phyloP scores from a whole-genome alignment of 2,797 vertebrate species.

The Epinephelus awoara region DNA sequence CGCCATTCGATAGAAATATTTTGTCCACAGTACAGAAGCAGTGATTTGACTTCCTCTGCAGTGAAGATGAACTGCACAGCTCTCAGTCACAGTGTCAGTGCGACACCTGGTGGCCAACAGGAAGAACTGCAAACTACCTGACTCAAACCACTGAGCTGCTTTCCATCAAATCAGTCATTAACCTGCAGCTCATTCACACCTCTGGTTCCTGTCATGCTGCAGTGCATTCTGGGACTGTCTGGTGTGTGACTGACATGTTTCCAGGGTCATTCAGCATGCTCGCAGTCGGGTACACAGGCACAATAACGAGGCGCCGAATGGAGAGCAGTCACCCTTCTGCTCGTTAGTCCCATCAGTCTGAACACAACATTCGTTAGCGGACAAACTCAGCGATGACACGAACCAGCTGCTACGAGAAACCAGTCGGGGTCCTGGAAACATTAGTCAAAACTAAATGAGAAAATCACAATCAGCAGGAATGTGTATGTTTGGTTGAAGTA shows the following conservation, averaged over 20 bases:
- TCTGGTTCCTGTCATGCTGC: not conserved
- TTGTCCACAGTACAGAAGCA: not conserved
- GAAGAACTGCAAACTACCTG: conserved; percentile 6
- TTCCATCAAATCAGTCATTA: not conserved
- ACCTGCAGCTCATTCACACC: conserved; percentile 9
- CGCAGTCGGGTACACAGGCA: not conserved
- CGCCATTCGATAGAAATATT: too few relatives aligned
- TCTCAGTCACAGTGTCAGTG: not conserved
- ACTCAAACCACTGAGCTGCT: not conserved
- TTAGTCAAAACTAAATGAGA: not conserved
- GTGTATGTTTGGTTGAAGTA: too few relatives aligned
- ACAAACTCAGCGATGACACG: not conserved
- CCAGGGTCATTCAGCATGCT: not conserved
- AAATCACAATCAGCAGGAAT: too few relatives aligned
- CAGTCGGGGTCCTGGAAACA: not conserved
- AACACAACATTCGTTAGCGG: not conserved
- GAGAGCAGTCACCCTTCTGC: not conserved
- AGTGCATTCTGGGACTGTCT: conserved; percentile 34
- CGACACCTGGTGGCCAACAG: conserved; percentile 59
- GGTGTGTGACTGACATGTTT: not conserved
- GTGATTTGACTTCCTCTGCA: not conserved
- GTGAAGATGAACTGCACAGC: not conserved
- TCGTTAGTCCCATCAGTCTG: not conserved
- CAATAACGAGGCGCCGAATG: not conserved
- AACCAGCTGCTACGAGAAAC: conserved; percentile 13